A percentile compares a stretch with the other conserved stretches of the same genome.
Conservation (phyloP, 2,113 vertebrate species). For the Notothenia rossii region DNA sequence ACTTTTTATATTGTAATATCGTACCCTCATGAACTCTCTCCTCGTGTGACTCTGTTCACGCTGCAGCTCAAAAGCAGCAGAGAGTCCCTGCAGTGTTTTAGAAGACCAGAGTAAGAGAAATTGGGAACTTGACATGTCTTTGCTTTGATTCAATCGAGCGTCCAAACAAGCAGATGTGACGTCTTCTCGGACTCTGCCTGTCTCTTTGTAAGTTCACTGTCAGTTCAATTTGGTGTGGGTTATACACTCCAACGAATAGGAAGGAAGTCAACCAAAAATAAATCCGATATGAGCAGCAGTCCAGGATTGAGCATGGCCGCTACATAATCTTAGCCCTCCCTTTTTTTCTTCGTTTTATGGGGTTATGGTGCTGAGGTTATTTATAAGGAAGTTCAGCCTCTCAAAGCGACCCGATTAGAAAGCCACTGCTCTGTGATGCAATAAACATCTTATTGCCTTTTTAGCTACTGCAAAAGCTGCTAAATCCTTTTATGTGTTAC, state of each 20-base stretch:
- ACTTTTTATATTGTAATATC: not conserved
- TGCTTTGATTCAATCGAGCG: conserved; percentile 6
- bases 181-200: not conserved
- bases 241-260: conserved; percentile 19
- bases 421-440: not conserved
- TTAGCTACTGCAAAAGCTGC: not conserved
- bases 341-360: conserved; percentile 2
- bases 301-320: not conserved
- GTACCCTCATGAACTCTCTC: not conserved
- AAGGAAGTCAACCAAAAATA: conserved; percentile 50
- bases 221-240: conserved; percentile 34
- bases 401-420: not conserved
- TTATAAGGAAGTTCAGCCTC: conserved; percentile 13
- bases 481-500: not conserved
- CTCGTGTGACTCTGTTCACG: not conserved
- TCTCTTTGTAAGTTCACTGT: conserved; percentile 40
- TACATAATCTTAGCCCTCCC: not conserved
- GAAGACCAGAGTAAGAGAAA: not conserved
- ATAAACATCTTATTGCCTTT: not conserved
- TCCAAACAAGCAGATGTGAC: conserved; percentile 27
- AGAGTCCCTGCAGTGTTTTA: not conserved
- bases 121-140: not conserved
- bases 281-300: conserved; percentile 30
- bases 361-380: not conserved
- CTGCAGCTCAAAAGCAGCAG: not conserved